Percentiles rank a stretch among this genome's conserved stretches.
These are phyloP conservation scores for Urocolius indicus DNA, from an alignment of 2,113 vertebrate genomes.

Conservation along the genomic window DNA sequence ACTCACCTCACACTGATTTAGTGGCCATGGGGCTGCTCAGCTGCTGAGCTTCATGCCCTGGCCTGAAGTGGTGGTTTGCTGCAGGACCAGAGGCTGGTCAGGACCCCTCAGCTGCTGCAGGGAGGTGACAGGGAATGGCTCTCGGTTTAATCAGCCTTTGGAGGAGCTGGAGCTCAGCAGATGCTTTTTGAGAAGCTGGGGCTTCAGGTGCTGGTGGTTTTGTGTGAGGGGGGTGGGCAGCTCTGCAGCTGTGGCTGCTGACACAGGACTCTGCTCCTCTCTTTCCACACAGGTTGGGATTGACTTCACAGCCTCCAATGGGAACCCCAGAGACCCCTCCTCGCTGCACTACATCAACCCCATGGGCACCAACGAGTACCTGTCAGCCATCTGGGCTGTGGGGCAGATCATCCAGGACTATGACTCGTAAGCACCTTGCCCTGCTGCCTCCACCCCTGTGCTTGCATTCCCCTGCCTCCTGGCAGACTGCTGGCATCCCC, in stretches of 20 bases:
- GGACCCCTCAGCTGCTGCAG: background rate
- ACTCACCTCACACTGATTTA: too few species aligned
- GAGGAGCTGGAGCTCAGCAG: background rate
- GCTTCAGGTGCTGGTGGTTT: background rate
- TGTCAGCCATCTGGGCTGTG: slow-evolving; percentile 95
- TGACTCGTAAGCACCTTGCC: slow-evolving; percentile 84
- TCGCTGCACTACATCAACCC: slow-evolving; percentile 98
- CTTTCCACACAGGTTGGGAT: slow-evolving; percentile 88
- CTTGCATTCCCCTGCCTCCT: background rate
- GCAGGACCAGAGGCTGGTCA: background rate
- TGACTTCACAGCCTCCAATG: slow-evolving; percentile 98
- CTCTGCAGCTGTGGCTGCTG: background rate
- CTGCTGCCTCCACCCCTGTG: background rate
- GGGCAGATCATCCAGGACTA: slow-evolving; percentile 99
- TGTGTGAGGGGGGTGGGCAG: background rate
- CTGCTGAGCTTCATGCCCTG: background rate
- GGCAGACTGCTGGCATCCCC: background rate
- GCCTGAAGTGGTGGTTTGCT: background rate
- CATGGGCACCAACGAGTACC: slow-evolving; percentile 94
- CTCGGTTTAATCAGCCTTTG: too few species aligned
- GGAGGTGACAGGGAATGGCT: background rate
- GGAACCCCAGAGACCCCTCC: slow-evolving; percentile 91
- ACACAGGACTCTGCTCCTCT: background rate
- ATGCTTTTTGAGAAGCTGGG: too few species aligned
- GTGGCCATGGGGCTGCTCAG: background rate